Percentiles rank a stretch among this genome's conserved stretches.
These are phyloP conservation scores for Syncerus caffer DNA, from an alignment of 2,797 vertebrate genomes.

Conservation along the genomic window DNA sequence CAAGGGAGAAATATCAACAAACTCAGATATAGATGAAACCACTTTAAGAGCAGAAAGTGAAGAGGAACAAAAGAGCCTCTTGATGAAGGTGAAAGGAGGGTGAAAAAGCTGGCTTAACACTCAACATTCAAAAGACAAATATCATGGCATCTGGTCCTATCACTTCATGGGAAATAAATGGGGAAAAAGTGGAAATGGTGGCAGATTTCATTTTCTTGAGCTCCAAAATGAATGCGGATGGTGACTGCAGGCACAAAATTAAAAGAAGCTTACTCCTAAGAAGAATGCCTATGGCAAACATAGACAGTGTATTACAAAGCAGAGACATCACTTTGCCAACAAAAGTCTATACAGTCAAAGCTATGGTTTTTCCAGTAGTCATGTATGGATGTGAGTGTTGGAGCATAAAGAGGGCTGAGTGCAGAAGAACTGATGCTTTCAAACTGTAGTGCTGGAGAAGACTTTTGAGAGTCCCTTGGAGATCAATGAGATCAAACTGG, in stretches of 20 bases:
- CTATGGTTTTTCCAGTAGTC: not conserved
- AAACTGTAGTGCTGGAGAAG: not conserved
- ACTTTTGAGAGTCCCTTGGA: not conserved
- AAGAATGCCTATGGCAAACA: not conserved
- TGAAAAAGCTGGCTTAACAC: not conserved
- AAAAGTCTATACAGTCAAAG: not conserved
- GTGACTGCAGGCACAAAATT: not conserved
- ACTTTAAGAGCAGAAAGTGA: not conserved
- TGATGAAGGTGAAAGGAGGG: not conserved
- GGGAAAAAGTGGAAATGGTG: not conserved
- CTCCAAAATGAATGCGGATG: not conserved
- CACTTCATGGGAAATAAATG: not conserved
- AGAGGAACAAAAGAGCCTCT: not conserved
- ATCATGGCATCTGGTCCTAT: not conserved
- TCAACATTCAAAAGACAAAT: not conserved
- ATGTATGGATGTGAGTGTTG: not conserved
- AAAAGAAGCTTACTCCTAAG: not conserved
- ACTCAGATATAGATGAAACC: not conserved
- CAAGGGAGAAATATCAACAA: not conserved
- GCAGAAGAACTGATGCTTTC: not conserved
- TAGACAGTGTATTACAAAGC: not conserved
- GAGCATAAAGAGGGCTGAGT: not conserved
- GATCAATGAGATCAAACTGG: not conserved
- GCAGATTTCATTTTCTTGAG: not conserved
- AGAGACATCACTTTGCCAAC: not conserved